phyloP scores from a whole-genome alignment of 2,113 vertebrate genomes.

The Ptilonorhynchus violaceus region DNA sequence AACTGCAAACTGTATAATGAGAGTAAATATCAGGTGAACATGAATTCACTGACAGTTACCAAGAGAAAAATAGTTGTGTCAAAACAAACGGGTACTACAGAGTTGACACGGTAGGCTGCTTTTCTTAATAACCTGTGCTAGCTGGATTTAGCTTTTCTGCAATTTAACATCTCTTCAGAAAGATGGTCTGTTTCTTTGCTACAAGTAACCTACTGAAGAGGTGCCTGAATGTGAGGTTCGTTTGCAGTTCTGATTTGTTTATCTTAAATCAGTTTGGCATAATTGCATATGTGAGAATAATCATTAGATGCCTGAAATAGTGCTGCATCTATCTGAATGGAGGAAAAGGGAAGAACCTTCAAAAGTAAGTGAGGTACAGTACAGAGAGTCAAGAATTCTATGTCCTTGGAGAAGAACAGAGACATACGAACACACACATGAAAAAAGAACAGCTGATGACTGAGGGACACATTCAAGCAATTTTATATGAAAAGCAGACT shows the following conservation, averaged over 20 bases:
- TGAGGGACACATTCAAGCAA: not conserved
- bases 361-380: not conserved
- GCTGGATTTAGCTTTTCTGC: not conserved
- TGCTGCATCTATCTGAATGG: not conserved
- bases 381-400: not conserved
- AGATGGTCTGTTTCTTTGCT: not conserved
- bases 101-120: not conserved
- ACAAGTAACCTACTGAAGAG: not conserved
- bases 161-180: not conserved
- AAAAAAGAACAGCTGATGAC: not conserved
- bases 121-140: not conserved
- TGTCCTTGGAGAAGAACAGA: not conserved
- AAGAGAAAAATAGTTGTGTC: not conserved
- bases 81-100: not conserved
- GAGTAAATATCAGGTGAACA: not conserved
- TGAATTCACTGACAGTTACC: not conserved
- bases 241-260: not conserved
- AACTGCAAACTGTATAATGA: not conserved
- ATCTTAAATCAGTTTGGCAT: not conserved
- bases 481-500: not conserved
- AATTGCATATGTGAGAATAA: not conserved
- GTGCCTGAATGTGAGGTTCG: fast-evolving
- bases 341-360: not conserved
- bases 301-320: not conserved
- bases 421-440: not conserved